phyloP scores from a whole-genome alignment of 2,113 vertebrate species.

The Cryptotis parvus region DNA sequence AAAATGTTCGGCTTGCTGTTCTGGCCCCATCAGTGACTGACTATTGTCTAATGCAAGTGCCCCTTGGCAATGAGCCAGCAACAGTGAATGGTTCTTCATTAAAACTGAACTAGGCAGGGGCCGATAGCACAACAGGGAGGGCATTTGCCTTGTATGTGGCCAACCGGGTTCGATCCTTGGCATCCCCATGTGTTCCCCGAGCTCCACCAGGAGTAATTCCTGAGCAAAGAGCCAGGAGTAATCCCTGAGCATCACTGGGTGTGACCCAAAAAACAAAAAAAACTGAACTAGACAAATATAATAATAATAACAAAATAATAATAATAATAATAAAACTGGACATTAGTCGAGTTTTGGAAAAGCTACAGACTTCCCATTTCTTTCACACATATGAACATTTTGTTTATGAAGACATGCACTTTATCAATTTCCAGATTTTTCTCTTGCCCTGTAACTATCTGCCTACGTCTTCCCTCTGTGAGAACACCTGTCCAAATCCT shows the following conservation, averaged over 20 bases:
- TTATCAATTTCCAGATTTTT: constrained; percentile 28
- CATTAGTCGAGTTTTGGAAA: not conserved
- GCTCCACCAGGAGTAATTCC: too few species aligned
- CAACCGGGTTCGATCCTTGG: too few species aligned
- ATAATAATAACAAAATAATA: too few species aligned
- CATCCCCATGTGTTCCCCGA: too few species aligned
- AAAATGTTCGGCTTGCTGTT: too few species aligned
- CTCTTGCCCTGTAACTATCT: not conserved
- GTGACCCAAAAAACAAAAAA: too few species aligned
- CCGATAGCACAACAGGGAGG: too few species aligned
- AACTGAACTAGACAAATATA: too few species aligned
- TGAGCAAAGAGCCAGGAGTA: too few species aligned
- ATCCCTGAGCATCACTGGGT: too few species aligned
- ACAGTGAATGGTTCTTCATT: not conserved
- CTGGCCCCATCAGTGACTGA: constrained; percentile 23
- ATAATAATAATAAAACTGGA: not conserved
- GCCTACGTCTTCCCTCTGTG: not conserved
- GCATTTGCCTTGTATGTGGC: too few species aligned
- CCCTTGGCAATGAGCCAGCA: not conserved
- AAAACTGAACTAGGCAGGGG: too few species aligned
- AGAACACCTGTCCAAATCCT: constrained; percentile 43
- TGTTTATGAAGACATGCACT: not conserved
- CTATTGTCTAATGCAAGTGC: constrained; percentile 16
- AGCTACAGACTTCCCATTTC: not conserved
- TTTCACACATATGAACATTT: not conserved